Evolutionary conservation across 2,797 vertebrate genomes (phyloP), one percentile per base, ranked within the genome.

Genomic region (Cephalopachus bancanus): DNA sequence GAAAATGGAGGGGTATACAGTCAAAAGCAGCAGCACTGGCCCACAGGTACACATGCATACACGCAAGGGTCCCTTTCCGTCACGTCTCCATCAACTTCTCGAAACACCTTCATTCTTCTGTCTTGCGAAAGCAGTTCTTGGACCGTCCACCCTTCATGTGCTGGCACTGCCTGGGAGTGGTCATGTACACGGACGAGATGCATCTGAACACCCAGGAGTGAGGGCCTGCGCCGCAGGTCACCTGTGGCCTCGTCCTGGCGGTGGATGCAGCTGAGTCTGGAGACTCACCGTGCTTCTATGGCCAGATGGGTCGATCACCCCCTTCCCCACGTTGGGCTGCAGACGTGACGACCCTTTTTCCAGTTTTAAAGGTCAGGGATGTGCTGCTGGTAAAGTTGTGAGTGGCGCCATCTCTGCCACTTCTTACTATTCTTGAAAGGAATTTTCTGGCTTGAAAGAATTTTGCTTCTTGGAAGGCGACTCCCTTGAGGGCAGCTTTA

Each of bases 371-470:
- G 59, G 10, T 37, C 12, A 53, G 37, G 64, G 16, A 33, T 85
- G 5, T 57, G 62, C 16, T 97, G 74, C 95, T 96, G 69, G 64
- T 88, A 69, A 95, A 60, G 71, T 81, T 80, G 69, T 4, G 44
- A 88, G 81, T 37, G 67, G 37, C 79, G 74, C 53, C 30, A 5
- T n/a, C 64, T 91, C 80, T 30, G 88, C 79, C 44, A 8, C 78
- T 26, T 97, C 94, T 79, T 89, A 55, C 30, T 53, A 26, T 12
- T 95, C 92, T 83, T 85, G 91, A 91, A 93, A 97, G 53, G 26
- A 69, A 90, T 9, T 62, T 97, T 93, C 94, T 92, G 78, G 88
- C 53, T 91, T 95, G 96, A 64, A 97, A 95, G 53, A 89, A 78
- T 28, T 79, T 95, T 20, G 33, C 26, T 16, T 83, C 87, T 81